A percentile compares a stretch with the other conserved stretches of the same genome.
These are phyloP conservation scores for Pomatostomus ruficeps DNA, from an alignment of 2,113 vertebrate species.

Conservation along the genomic window DNA sequence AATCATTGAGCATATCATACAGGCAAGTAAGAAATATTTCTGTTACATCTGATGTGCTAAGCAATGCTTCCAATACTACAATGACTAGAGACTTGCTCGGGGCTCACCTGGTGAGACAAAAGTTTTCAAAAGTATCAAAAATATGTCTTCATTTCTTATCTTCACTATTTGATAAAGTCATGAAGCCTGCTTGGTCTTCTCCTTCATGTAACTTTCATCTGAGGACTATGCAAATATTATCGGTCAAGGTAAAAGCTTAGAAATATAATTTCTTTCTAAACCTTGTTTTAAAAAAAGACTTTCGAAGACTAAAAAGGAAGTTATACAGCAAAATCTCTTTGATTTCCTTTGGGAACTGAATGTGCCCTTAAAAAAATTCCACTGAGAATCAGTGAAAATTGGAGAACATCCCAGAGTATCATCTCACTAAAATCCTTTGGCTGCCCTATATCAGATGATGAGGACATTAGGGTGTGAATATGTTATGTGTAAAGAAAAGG, in stretches of 20 bases:
- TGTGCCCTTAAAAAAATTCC: constrained; percentile 12
- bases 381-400: not conserved
- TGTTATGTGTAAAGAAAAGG: not conserved
- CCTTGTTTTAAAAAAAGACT: not conserved
- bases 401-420: constrained; percentile 17
- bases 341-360: not conserved
- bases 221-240: not conserved
- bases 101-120: not conserved
- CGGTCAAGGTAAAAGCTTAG: not conserved
- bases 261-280: not conserved
- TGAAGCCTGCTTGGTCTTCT: not conserved
- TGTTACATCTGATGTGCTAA: not conserved
- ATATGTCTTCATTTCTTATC: no score
- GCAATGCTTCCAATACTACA: not conserved
- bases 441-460: not conserved
- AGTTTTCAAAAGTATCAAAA: no score
- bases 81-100: not conserved
- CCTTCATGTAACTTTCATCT: not conserved
- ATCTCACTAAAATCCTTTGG: constrained; percentile 7
- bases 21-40: not conserved
- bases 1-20: not conserved
- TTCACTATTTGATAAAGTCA: not conserved
- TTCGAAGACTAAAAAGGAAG: not conserved
- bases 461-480: not conserved
- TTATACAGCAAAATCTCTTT: not conserved